A percentile compares a stretch with the other conserved stretches of the same genome.
phyloP scores from a whole-genome alignment of 2,797 vertebrate species.

The Pseudochromis fuscus region DNA sequence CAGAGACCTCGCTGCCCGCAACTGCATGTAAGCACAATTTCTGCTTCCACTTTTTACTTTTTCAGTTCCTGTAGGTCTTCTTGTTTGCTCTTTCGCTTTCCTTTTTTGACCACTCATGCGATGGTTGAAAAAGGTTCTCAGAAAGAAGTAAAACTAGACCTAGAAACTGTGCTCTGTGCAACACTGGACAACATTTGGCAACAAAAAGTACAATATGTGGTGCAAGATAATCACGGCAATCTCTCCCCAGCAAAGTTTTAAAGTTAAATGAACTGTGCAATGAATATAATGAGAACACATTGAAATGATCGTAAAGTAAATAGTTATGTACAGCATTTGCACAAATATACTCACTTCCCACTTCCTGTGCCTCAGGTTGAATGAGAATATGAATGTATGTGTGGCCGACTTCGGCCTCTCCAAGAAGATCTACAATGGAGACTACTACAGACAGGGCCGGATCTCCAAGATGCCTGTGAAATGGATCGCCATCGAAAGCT shows the following conservation, averaged over 20 bases:
- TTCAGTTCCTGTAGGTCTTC: conserved; percentile 47
- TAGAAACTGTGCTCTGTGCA: neutral
- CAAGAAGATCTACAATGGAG: conserved; percentile 95
- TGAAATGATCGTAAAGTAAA: too few relatives aligned
- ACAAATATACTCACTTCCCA: neutral
- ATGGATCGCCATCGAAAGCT: conserved; percentile 95
- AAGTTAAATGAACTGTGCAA: too few relatives aligned
- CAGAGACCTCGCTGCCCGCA: conserved; percentile 92
- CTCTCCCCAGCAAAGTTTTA: too few relatives aligned
- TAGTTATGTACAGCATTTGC: too few relatives aligned
- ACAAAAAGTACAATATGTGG: neutral
- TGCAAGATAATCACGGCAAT: neutral
- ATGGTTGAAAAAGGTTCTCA: fast-evolving
- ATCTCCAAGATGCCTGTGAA: conserved; percentile 97
- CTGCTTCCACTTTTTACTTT: conserved; percentile 38
- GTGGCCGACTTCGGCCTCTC: conserved; percentile 95
- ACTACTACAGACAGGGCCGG: conserved; percentile 94
- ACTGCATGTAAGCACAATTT: conserved; percentile 90
- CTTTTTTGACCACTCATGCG: neutral
- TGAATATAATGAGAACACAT: too few relatives aligned
- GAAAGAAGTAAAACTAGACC: conserved; percentile 13
- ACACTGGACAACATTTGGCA: too few relatives aligned
- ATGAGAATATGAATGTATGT: conserved; percentile 94
- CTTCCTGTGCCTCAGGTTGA: conserved; percentile 83
- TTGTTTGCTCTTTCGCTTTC: conserved; percentile 12